phyloP scores from a whole-genome alignment of 2,113 vertebrate genomes.

The Elanoides forficatus region DNA sequence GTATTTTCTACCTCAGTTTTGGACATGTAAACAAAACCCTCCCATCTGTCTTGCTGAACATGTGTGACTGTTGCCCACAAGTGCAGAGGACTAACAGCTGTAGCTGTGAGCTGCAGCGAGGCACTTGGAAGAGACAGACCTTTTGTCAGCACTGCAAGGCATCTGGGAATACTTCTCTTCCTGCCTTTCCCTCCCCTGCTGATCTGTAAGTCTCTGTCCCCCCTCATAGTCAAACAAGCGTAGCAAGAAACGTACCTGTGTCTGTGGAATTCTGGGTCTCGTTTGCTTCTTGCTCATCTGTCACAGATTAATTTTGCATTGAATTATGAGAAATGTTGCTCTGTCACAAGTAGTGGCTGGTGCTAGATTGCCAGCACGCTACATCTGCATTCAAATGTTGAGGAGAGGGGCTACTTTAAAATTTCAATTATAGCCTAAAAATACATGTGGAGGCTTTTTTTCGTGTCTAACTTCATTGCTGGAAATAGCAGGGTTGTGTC shows the following conservation, averaged over 20 bases:
- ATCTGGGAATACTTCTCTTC: not conserved
- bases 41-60: not conserved
- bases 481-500: not conserved
- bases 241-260: rapidly evolving
- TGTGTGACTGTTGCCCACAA: not conserved
- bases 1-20: not conserved
- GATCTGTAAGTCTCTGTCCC: not conserved
- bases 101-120: not conserved
- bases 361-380: not conserved
- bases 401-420: not conserved
- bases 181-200: not conserved
- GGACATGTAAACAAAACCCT: not conserved
- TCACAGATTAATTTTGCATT: not conserved
- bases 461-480: not conserved
- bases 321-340: not conserved
- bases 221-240: not conserved
- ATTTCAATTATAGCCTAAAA: not conserved
- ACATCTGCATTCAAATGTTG: not conserved
- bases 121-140: not conserved
- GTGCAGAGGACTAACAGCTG: not conserved
- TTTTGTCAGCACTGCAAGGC: not conserved
- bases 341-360: not conserved
- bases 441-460: not conserved
- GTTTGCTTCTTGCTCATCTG: not conserved
- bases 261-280: not conserved